Evolutionary conservation across 2,888 invertebrate species (phyloP).

Genomic region (Odontocolon sp.): DNA sequence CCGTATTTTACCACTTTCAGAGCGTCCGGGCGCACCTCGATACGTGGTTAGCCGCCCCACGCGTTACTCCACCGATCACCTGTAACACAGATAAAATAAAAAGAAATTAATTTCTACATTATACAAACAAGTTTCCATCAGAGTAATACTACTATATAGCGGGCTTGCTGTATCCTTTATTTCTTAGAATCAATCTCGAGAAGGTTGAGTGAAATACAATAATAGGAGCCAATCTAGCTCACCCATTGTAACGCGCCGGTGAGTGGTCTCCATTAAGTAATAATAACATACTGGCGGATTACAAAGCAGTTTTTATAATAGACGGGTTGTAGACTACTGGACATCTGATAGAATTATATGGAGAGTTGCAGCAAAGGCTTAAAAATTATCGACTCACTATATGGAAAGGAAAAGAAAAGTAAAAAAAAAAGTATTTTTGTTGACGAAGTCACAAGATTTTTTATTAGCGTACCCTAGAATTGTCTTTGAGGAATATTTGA

Average conservation of each 20-base stretch:
- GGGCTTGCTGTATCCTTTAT: conserved; percentile 29
- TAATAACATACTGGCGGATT: conserved; percentile 39
- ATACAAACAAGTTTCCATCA: conserved; percentile 4
- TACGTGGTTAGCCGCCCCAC: conserved; percentile 21
- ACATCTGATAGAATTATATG: conserved; percentile 12
- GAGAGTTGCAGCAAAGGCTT: not conserved
- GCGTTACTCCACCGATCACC: conserved; percentile 54
- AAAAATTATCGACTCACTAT: conserved; percentile 28
- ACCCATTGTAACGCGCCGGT: not conserved
- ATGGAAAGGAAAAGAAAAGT: no score
- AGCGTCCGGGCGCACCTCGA: conserved; percentile 13
- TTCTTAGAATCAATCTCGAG: conserved; percentile 45
- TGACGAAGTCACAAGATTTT: no score
- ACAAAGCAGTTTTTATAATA: conserved; percentile 42
- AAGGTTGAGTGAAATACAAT: not conserved
- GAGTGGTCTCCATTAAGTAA: conserved; percentile 22
- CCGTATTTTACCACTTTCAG: conserved; percentile 41
- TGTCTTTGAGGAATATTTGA: no score
- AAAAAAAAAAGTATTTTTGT: no score
- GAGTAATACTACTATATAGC: not conserved
- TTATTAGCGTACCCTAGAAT: no score
- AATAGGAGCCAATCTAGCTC: conserved; percentile 32
- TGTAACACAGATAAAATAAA: conserved; percentile 61
- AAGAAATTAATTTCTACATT: not conserved
- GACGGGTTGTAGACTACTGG: not conserved